Base-by-base conservation (phyloP, 2,888 invertebrate species). In the Amblyjoppa fuscipennis region DNA sequence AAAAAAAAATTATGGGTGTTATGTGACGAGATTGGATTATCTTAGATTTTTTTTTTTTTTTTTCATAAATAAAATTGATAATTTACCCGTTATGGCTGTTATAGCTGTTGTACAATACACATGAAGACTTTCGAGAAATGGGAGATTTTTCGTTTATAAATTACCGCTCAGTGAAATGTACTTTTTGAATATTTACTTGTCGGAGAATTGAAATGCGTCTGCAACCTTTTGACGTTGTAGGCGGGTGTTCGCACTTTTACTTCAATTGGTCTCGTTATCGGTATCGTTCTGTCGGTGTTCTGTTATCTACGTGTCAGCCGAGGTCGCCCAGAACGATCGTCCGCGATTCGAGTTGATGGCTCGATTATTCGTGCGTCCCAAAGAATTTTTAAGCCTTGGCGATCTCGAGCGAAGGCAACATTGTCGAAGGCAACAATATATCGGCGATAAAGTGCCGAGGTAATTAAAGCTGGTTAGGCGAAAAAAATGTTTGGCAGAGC, bases 401-500 rank as follows among this genome's bases (percentile, higher is more conserved):
- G 56, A 25, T 56, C 9, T n/a, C 49, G 16, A 49, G 49, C 6
- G 34, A 34, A 34, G 6, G 7, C 34, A 34, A 34, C 7, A 34
- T 34, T 41, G 41, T 11, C 11, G 41, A 11, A 9, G 11, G 11
- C 41, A 41, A 41, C 41, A 41, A 41, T 41, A 41, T 41, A 41
- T 6, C 6, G 34, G 0, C 6, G 41, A 41, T 11, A 41, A 41
- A 3, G 11, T 41, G 11, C 2, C 1, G 11, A 9, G 3, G 11
- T 41, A 41, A 41, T 41, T 41, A 41, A 11, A 9, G 41, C 41
- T 2, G 41, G 41, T 11, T 41, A 0, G 11, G 41, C 11, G 11
- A 41, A 41, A 41, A 11, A 38, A 38, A 20, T 20, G 20, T 20
- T 20, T 20, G 20, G 45, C 11, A 86, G 86, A 84, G 25, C 53